A percentile compares a stretch with the other conserved stretches of the same genome.
Conservation (phyloP, 2,888 invertebrate genomes). For the Dione juno region DNA sequence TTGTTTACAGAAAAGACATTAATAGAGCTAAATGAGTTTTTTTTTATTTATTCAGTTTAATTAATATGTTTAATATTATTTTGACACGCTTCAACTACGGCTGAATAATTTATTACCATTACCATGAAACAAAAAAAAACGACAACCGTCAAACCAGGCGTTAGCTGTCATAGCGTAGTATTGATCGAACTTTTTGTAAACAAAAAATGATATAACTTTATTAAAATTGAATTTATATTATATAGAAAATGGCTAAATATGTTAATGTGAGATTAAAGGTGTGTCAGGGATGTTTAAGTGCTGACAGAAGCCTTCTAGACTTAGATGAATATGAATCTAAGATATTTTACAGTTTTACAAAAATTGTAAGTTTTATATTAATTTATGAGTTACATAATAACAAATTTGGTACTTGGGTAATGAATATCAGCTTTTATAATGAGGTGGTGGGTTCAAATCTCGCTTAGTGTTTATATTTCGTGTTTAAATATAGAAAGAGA, state of each 20-base stretch:
- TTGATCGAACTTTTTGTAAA: slow-evolving; percentile 17
- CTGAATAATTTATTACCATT: slow-evolving; percentile 1
- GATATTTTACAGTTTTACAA: slow-evolving; percentile 51
- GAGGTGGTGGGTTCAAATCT: not conserved
- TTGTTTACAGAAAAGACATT: no score
- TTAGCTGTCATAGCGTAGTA: slow-evolving; percentile 5
- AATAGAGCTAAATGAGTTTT: no score
- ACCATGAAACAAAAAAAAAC: not conserved
- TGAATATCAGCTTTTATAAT: not conserved
- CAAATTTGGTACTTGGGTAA: not conserved
- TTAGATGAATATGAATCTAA: slow-evolving; percentile 51
- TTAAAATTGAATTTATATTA: not conserved
- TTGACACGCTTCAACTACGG: not conserved
- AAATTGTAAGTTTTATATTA: slow-evolving; percentile 51
- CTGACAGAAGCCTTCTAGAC: slow-evolving; percentile 51
- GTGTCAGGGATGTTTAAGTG: slow-evolving; percentile 59
- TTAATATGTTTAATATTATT: not conserved
- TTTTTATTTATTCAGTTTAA: no score
- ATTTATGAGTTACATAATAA: slow-evolving; percentile 22
- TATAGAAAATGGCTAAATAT: slow-evolving; percentile 12
- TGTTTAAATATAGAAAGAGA: not conserved
- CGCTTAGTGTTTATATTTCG: not conserved
- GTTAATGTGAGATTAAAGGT: slow-evolving; percentile 24
- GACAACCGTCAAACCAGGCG: not conserved
- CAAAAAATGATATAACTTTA: slow-evolving; percentile 14